Percentiles rank a stretch among this genome's conserved stretches.
Conservation (phyloP, 92 coral and sea anemone species). For the Epizoanthus illoricatus region DNA sequence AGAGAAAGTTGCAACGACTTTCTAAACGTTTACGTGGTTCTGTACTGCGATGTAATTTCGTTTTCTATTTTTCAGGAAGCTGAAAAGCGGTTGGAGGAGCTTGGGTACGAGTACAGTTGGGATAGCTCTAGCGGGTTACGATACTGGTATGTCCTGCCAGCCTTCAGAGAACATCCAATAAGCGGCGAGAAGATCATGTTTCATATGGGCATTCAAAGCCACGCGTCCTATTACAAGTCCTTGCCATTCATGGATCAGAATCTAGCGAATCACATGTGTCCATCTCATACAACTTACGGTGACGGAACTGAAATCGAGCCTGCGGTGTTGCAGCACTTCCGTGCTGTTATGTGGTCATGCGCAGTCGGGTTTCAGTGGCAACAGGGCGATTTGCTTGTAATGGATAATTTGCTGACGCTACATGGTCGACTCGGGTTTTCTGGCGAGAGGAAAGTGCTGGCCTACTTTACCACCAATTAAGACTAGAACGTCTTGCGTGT, state of each 20-base stretch:
- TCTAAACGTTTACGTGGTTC: too few relatives aligned
- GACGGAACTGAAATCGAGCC: slow-evolving; percentile 59
- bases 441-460: slow-evolving; percentile 53
- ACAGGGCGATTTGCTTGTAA: slow-evolving; percentile 46
- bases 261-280: slow-evolving; percentile 29
- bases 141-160: slow-evolving; percentile 50
- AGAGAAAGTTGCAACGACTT: too few relatives aligned
- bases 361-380: slow-evolving; percentile 64
- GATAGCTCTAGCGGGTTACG: slow-evolving; percentile 34
- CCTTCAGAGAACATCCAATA: slow-evolving; percentile 48
- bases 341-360: slow-evolving; percentile 52
- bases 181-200: slow-evolving; percentile 62
- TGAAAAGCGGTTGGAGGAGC: slow-evolving; percentile 40
- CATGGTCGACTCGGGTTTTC: slow-evolving; percentile 59
- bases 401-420: slow-evolving; percentile 57
- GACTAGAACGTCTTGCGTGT: neutral
- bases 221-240: slow-evolving; percentile 39
- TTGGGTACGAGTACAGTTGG: slow-evolving; percentile 54
- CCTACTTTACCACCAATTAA: slow-evolving; percentile 24
- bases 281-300: slow-evolving; percentile 51
- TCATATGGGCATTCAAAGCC: slow-evolving; percentile 28
- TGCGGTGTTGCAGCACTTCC: slow-evolving; percentile 65
- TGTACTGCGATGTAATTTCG: too few relatives aligned
- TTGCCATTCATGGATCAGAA: slow-evolving; percentile 26
- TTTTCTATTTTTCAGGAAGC: slow-evolving; percentile 41